phyloP scores from a whole-genome alignment of 2,797 vertebrate genomes.

The Austrolebias charrua region DNA sequence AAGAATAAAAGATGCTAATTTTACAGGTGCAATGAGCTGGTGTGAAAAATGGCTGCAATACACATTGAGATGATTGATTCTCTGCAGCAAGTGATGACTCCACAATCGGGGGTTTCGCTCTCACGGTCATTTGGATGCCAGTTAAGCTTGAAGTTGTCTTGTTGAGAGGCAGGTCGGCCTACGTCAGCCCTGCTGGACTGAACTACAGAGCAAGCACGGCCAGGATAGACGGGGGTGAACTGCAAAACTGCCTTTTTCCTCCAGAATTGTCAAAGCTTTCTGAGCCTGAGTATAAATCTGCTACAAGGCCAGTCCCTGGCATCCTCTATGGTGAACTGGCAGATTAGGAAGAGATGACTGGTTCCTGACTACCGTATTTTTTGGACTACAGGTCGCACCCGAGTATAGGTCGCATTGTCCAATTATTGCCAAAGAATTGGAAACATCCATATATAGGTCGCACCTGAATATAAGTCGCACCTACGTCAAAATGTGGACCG shows the following conservation, averaged over 20 bases:
- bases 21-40: conserved; percentile 17
- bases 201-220: conserved; percentile 52
- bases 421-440: too few species aligned
- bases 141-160: conserved; percentile 64
- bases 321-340: conserved; percentile 72
- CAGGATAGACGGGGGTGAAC: conserved; percentile 59
- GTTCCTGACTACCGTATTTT: conserved; percentile 74
- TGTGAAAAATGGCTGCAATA: conserved; percentile 6
- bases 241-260: conserved; percentile 64
- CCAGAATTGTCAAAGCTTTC: conserved; percentile 70
- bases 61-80: conserved; percentile 19
- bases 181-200: conserved; percentile 66
- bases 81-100: conserved; percentile 33
- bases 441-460: too few species aligned
- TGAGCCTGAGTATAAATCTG: conserved; percentile 65
- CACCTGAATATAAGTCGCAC: too few species aligned
- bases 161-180: conserved; percentile 59
- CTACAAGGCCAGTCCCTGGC: conserved; percentile 70
- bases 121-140: conserved; percentile 53
- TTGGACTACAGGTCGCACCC: too few species aligned
- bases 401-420: too few species aligned
- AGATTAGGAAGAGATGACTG: conserved; percentile 76
- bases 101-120: conserved; percentile 44
- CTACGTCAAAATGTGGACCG: too few species aligned
- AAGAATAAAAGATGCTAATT: conserved; percentile 15